Conservation (phyloP, 2,113 vertebrate species). For the Paramisgurnus dabryanus region DNA sequence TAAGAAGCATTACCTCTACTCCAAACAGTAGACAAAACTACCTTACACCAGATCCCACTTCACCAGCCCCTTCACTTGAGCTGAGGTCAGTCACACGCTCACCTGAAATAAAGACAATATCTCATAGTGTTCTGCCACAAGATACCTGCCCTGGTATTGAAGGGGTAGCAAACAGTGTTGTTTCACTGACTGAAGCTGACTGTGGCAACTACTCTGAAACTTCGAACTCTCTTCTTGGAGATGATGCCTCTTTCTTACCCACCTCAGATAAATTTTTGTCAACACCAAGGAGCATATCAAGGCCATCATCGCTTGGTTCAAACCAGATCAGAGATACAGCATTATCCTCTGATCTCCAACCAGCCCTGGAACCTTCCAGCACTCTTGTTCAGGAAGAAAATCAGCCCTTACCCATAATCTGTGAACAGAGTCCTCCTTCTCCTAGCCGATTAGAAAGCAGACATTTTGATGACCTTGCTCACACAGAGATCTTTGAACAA, state of each 20-base stretch:
- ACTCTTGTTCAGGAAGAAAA: background rate
- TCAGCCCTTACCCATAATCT: slow-evolving; percentile 11
- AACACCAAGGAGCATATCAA: slow-evolving; percentile 12
- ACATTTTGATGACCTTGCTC: background rate
- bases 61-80: slow-evolving; percentile 54
- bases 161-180: slow-evolving; percentile 60
- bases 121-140: slow-evolving; percentile 35
- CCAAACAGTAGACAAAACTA: slow-evolving; percentile 48
- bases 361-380: slow-evolving; percentile 12
- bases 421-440: slow-evolving; percentile 3
- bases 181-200: slow-evolving; percentile 60
- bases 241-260: slow-evolving; percentile 34
- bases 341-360: slow-evolving; percentile 16
- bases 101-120: slow-evolving; percentile 47
- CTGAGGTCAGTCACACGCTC: slow-evolving; percentile 43
- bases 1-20: slow-evolving; percentile 47
- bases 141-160: slow-evolving; percentile 63
- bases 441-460: background rate
- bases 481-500: slow-evolving; percentile 4
- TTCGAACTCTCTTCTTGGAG: slow-evolving; percentile 9
- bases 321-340: slow-evolving; percentile 1
- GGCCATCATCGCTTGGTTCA: slow-evolving; percentile 17
- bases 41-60: slow-evolving; percentile 47
- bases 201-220: slow-evolving; percentile 2
- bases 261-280: slow-evolving; percentile 12